Evolutionary conservation across 2,797 vertebrate species (phyloP), one percentile per base, ranked within the genome.

Genomic region (Betta splendens): DNA sequence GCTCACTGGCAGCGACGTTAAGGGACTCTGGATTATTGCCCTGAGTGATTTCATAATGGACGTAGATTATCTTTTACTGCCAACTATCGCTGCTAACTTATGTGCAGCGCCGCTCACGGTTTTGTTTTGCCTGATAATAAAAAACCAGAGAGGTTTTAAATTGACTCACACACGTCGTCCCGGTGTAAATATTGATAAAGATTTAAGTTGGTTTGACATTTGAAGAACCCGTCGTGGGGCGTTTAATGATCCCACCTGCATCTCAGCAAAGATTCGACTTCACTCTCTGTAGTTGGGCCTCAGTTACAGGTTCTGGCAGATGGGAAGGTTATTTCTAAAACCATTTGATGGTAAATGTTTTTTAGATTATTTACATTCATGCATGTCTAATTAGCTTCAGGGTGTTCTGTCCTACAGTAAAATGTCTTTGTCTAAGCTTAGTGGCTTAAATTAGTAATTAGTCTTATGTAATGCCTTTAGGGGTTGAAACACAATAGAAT

Each of bases 1-100:
- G 29, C 28, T 47, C 28, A 49, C 55, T 57, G 59, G 51, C 22
- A 58, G 45, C 26, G 47, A 49, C 36, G 36, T 33, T 0, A 23
- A 13, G 17, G 58, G 25, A 23, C 25, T 28, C 8, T 17, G 11
- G 50, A 72, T 63, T 77, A 63, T 42, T 44, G 36, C 40, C 17
- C 40, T 25, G 21, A 65, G 43, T 31, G n/a, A 61, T 52, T 67
- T 64, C 58, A 25, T 13, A 39, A 29, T 37, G 12, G 11, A 51
- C 45, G 57, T 37, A 54, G 50, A 51, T 56, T 71, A 56, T 40
- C 61, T 59, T 51, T 56, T 53, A 69, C 65, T 54, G 64, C 26
- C 37, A 33, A 28, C 20, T 21, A 47, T 54, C 29, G 44, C 9
- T 56, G 57, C 37, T 28, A 53, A 66, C 75, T 75, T 67, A 55